Conservation (phyloP, 1,140 invertebrate species). For the Drosophila erecta region DNA sequence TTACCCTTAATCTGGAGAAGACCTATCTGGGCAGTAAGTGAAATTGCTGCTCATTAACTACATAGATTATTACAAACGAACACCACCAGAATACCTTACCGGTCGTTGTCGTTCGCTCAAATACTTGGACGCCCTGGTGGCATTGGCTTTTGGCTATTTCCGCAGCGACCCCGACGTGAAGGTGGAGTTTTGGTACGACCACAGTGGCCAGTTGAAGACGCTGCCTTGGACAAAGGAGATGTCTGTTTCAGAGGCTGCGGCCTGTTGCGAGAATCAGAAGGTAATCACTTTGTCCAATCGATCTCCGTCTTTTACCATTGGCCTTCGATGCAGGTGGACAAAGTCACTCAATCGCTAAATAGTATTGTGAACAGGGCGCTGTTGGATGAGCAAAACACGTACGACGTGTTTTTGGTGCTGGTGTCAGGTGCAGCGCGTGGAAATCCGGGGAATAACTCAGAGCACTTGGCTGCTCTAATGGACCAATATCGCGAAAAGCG, state of each 20-base stretch:
- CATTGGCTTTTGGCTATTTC: conserved; percentile 73
- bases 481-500: conserved; percentile 65
- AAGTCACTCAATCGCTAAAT: conserved; percentile 60
- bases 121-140: conserved; percentile 68
- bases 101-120: conserved; percentile 49
- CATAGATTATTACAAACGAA: background rate
- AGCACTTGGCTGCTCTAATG: conserved; percentile 39
- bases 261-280: conserved; percentile 42
- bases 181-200: conserved; percentile 63
- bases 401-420: conserved; percentile 73
- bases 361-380: conserved; percentile 52
- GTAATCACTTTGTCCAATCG: background rate
- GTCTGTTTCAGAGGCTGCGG: conserved; percentile 51
- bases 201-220: conserved; percentile 42
- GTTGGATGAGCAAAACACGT: conserved; percentile 27
- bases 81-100: conserved; percentile 39
- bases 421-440: conserved; percentile 70
- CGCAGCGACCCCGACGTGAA: conserved; percentile 54
- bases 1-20: conserved; percentile 72
- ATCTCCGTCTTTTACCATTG: no score
- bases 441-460: conserved; percentile 61
- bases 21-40: conserved; percentile 65
- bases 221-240: conserved; percentile 59
- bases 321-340: conserved; percentile 30
- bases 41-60: no score